Percentiles rank a stretch among this genome's conserved stretches.
These are phyloP conservation scores for Wasmannia auropunctata DNA, from an alignment of 1,140 invertebrate genomes.

Conservation along the genomic window DNA sequence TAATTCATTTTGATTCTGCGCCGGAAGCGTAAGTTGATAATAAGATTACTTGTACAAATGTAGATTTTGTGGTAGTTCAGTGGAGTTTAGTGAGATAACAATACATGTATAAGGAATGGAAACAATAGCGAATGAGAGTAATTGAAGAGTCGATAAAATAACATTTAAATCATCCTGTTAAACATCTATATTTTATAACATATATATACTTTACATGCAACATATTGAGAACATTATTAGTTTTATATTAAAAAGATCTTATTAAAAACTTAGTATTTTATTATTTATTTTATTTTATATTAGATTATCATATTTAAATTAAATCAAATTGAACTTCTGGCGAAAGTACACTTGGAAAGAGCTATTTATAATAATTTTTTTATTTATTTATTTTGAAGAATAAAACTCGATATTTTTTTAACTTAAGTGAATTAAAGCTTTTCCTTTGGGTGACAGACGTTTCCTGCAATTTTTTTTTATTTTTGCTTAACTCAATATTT, in stretches of 20 bases:
- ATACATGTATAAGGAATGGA: background rate
- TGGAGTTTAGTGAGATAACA: background rate
- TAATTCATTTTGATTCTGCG: background rate
- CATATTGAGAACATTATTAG: background rate
- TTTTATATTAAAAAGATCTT: background rate
- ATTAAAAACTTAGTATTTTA: background rate
- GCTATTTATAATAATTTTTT: background rate
- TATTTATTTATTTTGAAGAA: background rate
- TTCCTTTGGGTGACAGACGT: background rate
- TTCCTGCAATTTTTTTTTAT: background rate
- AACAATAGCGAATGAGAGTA: background rate
- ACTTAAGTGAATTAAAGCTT: background rate
- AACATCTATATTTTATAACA: background rate
- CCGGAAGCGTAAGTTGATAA: conserved; percentile 37
- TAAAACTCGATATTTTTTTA: background rate
- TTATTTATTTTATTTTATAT: background rate
- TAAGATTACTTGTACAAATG: background rate
- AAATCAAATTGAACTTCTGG: background rate
- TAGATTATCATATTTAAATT: background rate
- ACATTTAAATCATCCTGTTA: background rate
- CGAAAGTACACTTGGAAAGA: background rate
- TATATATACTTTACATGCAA: background rate
- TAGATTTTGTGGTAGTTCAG: background rate
- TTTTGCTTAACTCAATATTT: background rate
- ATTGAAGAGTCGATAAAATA: background rate